Evolutionary conservation across 2,888 invertebrate genomes (phyloP), one percentile per base, ranked within the genome.

Genomic region (Drosophila putrida): DNA sequence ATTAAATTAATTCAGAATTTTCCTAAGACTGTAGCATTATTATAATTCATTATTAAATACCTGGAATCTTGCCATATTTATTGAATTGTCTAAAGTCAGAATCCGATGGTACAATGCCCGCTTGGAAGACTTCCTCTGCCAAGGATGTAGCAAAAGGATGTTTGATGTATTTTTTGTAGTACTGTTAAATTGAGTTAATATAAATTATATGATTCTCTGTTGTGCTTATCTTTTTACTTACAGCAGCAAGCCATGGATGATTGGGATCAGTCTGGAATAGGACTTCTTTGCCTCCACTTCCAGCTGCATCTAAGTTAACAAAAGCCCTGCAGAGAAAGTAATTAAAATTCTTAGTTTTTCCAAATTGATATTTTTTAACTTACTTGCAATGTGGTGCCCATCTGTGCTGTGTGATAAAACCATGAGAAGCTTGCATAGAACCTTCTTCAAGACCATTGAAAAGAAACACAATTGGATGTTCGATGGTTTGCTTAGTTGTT

Each of bases 251-350:
- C 93, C 96, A 95, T 0, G 95, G 94, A 87, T 95, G 94, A 35
- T 94, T 93, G 1, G 97, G 97, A 1, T 96, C 96, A 55, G 95
- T 95, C 93, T 98, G 98, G 90, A 99, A 99, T 9, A 99, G 93
- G 57, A 96, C 94, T 77, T 98, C 97, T 70, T 96, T 95, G 0
- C 98, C 97, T 20, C 98, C 98, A 89, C 96, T 96, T 0, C 98
- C 99, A 50, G 96, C 97, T 0, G 98, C 96, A 92, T 99, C 99
- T 62, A 99, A 92, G 92, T 99, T 99, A 44, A 99, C 94, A 60
- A 98, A 95, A 0, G 96, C 95, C 50, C 95, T 77, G 39, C 0
- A 59, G 41, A 33, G 6, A 13, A 2, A 11, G 10, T 9, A 4
- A 1, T 58, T 6, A 57, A 4, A 4, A 9, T 13, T 8, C 1